Evolutionary conservation across 2,113 vertebrate species (phyloP), one percentile per base, ranked within the genome.

Genomic region (Pelobates fuscus): DNA sequence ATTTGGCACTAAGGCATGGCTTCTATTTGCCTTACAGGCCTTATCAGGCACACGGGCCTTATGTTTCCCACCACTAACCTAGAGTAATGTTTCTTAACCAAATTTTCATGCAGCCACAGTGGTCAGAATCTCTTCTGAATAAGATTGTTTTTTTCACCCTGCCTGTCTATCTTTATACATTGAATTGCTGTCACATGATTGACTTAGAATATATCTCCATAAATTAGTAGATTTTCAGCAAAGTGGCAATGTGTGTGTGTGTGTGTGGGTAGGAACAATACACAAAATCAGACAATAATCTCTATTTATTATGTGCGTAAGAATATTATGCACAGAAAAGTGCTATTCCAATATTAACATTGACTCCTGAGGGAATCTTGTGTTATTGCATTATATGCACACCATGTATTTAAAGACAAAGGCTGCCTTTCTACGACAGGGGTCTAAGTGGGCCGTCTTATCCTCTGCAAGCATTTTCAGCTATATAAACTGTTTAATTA

Each of bases 401-500:
- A 49, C 10, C 15, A 14, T 49, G 44, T 49, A 15, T 5, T 14
- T 14, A 49, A 49, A 49, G 44, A 18, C 44, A 49, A 17, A 49
- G 1, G 15, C 44, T 49, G 10, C 5, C 32, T 37, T 10, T 6
- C 44, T 49, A 49, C 44, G 17, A 49, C 44, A 49, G 44, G 44
- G 44, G 44, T 49, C 44, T 49, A 49, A 49, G 44, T 49, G 17
- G 44, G 44, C 44, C 67, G 32, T 43, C 63, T 58, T 67, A 59
- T 59, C 63, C 72, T 59, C 57, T 20, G 57, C 14, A 32, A 75
- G n/a, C 41, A 32, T 60, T 59, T 67, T 52, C 37, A 59, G 72
- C 72, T 46, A 52, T 46, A 75, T 59, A 59, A 58, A 67, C 63
- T 67, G 17, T 75, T 67, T 75, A 67, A 75, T 75, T 75, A 67